Conservation (phyloP, 2,113 vertebrate species). For the Tachycineta bicolor region DNA sequence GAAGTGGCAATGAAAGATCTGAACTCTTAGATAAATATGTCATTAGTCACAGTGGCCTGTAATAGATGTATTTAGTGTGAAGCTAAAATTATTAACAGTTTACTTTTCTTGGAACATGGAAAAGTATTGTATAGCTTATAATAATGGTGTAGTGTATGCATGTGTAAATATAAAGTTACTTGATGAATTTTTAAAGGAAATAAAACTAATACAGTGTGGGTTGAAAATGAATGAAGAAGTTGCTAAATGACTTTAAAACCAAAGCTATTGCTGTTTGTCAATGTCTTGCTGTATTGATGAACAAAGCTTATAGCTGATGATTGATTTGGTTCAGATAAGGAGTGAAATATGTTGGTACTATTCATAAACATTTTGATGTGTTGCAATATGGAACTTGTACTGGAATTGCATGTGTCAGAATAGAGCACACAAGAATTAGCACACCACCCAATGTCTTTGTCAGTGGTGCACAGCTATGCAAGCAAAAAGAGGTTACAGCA, state of each 20-base stretch:
- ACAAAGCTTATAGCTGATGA: background rate
- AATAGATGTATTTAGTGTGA: background rate
- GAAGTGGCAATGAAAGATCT: background rate
- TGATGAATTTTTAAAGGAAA: background rate
- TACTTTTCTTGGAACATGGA: background rate
- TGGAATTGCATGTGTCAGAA: background rate
- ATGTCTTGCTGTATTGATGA: background rate
- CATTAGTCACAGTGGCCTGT: background rate
- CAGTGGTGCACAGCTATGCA: background rate
- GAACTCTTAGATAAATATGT: background rate
- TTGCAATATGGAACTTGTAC: background rate
- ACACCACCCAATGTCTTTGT: background rate
- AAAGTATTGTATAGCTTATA: background rate
- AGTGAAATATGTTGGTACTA: background rate
- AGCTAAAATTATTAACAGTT: background rate
- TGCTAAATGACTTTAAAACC: background rate
- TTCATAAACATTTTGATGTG: background rate
- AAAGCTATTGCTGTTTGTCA: background rate
- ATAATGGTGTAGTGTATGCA: background rate
- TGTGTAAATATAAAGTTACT: background rate
- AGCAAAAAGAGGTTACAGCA: background rate
- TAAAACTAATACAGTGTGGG: background rate
- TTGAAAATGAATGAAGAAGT: background rate
- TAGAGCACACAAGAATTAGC: background rate
- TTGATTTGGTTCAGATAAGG: background rate